phyloP scores from a whole-genome alignment of 2,888 invertebrate species.

The Lordiphosa fenestrarum region DNA sequence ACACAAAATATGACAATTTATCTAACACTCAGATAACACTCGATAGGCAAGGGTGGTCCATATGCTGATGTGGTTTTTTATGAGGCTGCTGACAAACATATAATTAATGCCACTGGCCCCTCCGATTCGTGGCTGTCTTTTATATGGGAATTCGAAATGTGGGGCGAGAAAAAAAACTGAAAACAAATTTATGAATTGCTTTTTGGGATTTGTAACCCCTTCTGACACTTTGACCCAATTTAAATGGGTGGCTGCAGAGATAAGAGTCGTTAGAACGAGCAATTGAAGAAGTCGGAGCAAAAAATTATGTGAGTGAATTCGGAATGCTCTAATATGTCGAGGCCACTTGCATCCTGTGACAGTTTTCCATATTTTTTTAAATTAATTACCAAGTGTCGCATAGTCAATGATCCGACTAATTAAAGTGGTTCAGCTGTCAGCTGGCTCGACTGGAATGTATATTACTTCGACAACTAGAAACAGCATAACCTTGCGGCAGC shows the following conservation, averaged over 20 bases:
- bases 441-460: conserved; percentile 4
- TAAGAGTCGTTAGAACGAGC: conserved; percentile 34
- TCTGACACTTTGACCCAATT: conserved; percentile 54
- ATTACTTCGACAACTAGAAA: conserved; percentile 1
- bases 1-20: conserved; percentile 43
- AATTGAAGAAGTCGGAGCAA: conserved; percentile 32
- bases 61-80: conserved; percentile 25
- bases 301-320: not conserved
- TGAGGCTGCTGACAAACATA: conserved; percentile 32
- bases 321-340: not conserved
- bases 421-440: conserved; percentile 17
- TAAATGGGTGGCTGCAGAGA: conserved; percentile 26
- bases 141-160: too few species aligned
- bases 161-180: not conserved
- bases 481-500: not conserved
- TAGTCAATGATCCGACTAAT: not conserved
- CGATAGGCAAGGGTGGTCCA: conserved; percentile 2
- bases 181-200: conserved; percentile 30
- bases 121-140: conserved; percentile 11
- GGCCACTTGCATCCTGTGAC: not conserved
- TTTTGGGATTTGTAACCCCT: conserved; percentile 40
- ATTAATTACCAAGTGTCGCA: not conserved
- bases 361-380: not conserved
- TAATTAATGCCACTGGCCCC: conserved; percentile 39
- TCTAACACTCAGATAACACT: conserved; percentile 48